Conservation (phyloP, 2,888 invertebrate genomes). For the Sphaerolaimus hirsutus region DNA sequence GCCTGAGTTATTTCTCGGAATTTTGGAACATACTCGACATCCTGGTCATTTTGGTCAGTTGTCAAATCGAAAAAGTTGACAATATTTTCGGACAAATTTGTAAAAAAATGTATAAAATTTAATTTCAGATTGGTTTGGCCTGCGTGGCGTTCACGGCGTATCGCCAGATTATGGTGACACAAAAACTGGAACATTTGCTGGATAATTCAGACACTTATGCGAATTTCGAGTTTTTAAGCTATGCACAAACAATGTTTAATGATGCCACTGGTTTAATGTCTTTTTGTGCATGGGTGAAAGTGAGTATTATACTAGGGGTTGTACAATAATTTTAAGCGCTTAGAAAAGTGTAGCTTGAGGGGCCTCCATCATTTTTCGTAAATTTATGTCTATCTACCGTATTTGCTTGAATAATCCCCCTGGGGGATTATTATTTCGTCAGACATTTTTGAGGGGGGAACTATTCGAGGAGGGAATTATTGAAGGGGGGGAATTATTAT, state of each 20-base stretch:
- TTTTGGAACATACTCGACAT: conserved; percentile 44
- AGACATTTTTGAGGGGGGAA: too few species aligned
- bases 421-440: too few species aligned
- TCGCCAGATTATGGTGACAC: conserved; percentile 26
- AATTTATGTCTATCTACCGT: too few species aligned
- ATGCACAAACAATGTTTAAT: conserved; percentile 37
- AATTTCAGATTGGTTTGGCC: conserved; percentile 29
- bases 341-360: too few species aligned
- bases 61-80: background rate
- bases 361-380: too few species aligned
- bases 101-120: background rate
- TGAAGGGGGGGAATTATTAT: too few species aligned
- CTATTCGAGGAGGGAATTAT: too few species aligned
- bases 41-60: conserved; percentile 34
- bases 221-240: conserved; percentile 39
- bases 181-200: conserved; percentile 28
- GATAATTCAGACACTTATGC: conserved; percentile 28
- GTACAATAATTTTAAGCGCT: too few species aligned
- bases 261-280: conserved; percentile 39
- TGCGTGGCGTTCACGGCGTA: conserved; percentile 33
- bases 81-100: background rate
- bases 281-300: conserved; percentile 46
- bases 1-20: conserved; percentile 32
- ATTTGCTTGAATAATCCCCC: too few species aligned
- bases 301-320: too few species aligned